Evolutionary conservation across 2,888 invertebrate genomes (phyloP).

Genomic region (Anarsia innoxiella): DNA sequence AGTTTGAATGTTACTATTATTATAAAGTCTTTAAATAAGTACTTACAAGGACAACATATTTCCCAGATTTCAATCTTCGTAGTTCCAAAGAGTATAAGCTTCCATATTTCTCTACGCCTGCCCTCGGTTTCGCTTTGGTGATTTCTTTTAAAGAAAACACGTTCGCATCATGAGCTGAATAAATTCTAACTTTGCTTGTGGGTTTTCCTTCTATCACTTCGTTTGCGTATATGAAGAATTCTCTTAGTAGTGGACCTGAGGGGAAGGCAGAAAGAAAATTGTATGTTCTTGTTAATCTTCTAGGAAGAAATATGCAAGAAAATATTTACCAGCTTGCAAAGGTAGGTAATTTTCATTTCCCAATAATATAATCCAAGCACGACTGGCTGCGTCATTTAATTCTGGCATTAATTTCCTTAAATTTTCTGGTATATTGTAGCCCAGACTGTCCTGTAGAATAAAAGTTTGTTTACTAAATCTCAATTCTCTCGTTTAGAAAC

Average conservation of each 20-base stretch:
- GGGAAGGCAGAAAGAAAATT: too few species aligned
- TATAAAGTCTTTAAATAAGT: too few species aligned
- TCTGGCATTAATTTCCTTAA: not conserved
- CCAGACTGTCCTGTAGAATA: constrained; percentile 25
- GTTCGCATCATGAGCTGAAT: constrained; percentile 15
- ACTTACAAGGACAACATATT: constrained; percentile 15
- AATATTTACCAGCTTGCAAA: constrained; percentile 8
- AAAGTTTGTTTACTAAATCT: too few species aligned
- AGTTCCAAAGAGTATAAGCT: constrained; percentile 11
- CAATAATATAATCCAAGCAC: not conserved
- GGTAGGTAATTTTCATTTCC: constrained; percentile 1
- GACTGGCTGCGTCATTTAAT: not conserved
- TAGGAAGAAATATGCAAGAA: not conserved
- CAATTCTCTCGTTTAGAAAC: too few species aligned
- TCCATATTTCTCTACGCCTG: constrained; percentile 9
- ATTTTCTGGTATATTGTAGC: not conserved
- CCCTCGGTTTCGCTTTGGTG: not conserved
- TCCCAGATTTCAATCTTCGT: constrained; percentile 9
- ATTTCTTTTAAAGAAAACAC: constrained; percentile 4
- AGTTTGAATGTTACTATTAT: too few species aligned
- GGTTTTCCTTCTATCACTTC: not conserved
- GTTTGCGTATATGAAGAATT: constrained; percentile 9
- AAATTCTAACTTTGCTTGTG: constrained; percentile 9
- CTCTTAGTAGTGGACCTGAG: constrained; percentile 14
- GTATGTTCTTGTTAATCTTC: too few species aligned